Percentiles rank a stretch among this genome's conserved stretches.
phyloP scores from a whole-genome alignment of 2,113 vertebrate species.

The Eidolon helvum region DNA sequence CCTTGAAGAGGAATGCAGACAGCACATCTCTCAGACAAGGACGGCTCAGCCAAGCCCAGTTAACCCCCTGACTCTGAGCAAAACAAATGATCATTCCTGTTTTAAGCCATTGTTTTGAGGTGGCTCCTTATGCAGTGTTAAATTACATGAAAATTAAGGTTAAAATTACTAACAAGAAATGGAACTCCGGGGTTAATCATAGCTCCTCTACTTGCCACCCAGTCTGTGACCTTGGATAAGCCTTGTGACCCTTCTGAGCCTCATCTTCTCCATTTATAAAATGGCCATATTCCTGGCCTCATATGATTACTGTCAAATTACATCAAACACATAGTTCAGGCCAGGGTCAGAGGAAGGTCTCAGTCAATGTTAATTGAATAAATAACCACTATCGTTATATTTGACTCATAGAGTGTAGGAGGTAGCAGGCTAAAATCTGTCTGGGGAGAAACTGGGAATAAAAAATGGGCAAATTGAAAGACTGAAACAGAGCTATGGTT shows the following conservation, averaged over 20 bases:
- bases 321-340: background rate
- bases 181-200: background rate
- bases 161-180: background rate
- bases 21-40: background rate
- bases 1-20: background rate
- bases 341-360: background rate
- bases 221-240: background rate
- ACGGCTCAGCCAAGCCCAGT: background rate
- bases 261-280: background rate
- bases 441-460: background rate
- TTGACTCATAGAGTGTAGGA: background rate
- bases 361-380: background rate
- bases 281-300: background rate
- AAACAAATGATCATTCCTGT: background rate
- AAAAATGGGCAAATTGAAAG: background rate
- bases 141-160: background rate
- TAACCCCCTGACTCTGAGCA: background rate
- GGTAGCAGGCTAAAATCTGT: background rate
- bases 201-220: background rate
- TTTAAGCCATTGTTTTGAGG: background rate
- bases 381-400: background rate
- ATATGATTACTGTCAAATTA: background rate
- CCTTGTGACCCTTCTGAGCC: background rate
- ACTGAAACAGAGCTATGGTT: no score
- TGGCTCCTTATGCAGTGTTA: background rate